Evolutionary conservation across 2,888 invertebrate species (phyloP), one percentile per base, ranked within the genome.

Genomic region (Agonum fuliginosum): DNA sequence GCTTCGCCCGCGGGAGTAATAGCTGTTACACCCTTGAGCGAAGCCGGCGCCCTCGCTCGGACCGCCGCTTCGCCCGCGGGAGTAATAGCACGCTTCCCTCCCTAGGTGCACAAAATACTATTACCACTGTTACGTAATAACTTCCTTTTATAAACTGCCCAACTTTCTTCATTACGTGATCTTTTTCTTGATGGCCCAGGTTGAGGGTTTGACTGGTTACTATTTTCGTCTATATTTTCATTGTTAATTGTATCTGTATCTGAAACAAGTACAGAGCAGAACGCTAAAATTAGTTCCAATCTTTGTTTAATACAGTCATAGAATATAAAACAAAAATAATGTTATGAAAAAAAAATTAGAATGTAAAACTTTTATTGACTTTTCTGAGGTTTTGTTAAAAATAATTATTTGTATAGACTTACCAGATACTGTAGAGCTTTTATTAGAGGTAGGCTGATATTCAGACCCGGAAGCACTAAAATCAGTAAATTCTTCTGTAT

Each of bases 81-180:
- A n/a, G n/a, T n/a, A n/a, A n/a, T n/a, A n/a, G n/a, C n/a, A n/a
- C n/a, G n/a, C n/a, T n/a, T n/a, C n/a, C n/a, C n/a, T n/a, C n/a
- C n/a, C n/a, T n/a, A n/a, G n/a, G n/a, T n/a, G n/a, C n/a, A n/a
- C n/a, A n/a, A n/a, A n/a, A n/a, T n/a, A n/a, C n/a, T n/a, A n/a
- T 80, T 74, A 22, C 80, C 80, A 80, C 79, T 79, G 51, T 80
- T 79, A 74, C 80, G 72, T 41, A 79, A 79, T 79, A 80, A 78
- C 72, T 80, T 80, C 43, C 58, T 62, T 78, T 80, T 78, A 76
- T 80, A 79, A 70, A 77, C 78, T 78, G 67, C 75, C 74, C 75
- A 69, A 78, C 79, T 41, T n/a, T 58, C 79, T 71, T 22, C 17
- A 48, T 71, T 71, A 27, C 27, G 46, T 71, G 30, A 46, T 12